Base-by-base conservation (phyloP, 1,140 invertebrate genomes). In the Cherax quadricarinatus region DNA sequence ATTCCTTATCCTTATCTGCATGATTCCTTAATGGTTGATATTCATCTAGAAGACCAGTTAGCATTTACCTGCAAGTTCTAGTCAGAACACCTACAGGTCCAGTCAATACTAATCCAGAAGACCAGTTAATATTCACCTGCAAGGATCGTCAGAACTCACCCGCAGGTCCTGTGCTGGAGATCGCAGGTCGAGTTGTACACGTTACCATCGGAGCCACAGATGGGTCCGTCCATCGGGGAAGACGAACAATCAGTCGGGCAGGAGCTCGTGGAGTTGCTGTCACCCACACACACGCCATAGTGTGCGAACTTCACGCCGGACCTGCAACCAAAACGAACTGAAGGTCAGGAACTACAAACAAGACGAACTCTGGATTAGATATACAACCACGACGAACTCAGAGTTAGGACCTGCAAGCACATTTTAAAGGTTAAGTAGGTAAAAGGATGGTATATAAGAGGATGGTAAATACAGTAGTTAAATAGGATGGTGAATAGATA, bases 121-220 rank as follows among this genome's bases (percentile, higher is more conserved):
- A 41, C 30, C 30, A 41, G 30, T 41, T 41, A 41, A 41, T 2
- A 41, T 41, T 41, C 2, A 41, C 30, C 30, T 41, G 30, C 30
- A 41, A 41, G 30, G n/a, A n/a, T 41, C 14, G 53, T 57, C 62
- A 66, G 5, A 6, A 91, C 89, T 79, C 82, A 91, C 89, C 83
- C 83, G 30, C 83, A 91, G 5, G 89, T 91, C 6, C 97, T 95
- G 83, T 97, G 96, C 94, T 98, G 98, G 97, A 99, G 98, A 94
- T 98, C 97, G 94, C 98, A 99, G 9, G 98, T 98, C 89, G 97
- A 99, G 94, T 97, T 97, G 96, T 99, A 99, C 0, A 98, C 98
- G 94, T 98, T 98, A 53, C 98, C 98, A 95, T 99, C 88, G 16
- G 94, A 94, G 14, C 97, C 98, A 94, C 98, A 99, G 93, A 99